These are phyloP conservation scores for Eulithis testata DNA, from an alignment of 2,888 invertebrate genomes.

Conservation along the genomic window DNA sequence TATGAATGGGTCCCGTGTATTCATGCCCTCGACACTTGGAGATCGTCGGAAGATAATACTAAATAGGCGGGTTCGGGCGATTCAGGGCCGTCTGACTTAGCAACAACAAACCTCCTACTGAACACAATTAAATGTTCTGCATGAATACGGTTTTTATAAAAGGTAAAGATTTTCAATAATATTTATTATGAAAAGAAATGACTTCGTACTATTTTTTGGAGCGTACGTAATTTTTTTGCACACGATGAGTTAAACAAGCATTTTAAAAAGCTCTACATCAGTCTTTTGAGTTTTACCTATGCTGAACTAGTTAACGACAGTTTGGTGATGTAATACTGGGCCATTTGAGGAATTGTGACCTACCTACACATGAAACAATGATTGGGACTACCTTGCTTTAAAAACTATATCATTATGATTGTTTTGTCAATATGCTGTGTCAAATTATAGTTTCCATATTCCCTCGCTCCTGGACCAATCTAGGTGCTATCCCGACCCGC, in stretches of 20 bases:
- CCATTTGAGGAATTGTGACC: too few relatives aligned
- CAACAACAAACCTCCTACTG: conserved; percentile 75
- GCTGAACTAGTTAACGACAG: too few relatives aligned
- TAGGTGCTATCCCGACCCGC: conserved; percentile 47
- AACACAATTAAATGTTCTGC: conserved; percentile 29
- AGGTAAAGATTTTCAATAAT: too few relatives aligned
- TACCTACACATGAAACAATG: too few relatives aligned
- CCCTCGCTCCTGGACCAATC: conserved; percentile 47
- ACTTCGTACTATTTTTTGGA: too few relatives aligned
- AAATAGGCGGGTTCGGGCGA: conserved; percentile 72
- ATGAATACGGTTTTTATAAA: not conserved
- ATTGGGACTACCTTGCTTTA: not conserved
- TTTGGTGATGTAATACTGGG: too few relatives aligned
- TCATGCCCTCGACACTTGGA: conserved; percentile 71
- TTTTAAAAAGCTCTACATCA: too few relatives aligned
- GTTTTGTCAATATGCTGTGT: conserved; percentile 11
- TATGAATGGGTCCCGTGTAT: conserved; percentile 77
- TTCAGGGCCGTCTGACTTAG: conserved; percentile 64
- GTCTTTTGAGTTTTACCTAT: too few relatives aligned
- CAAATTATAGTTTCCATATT: conserved; percentile 31
- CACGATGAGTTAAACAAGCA: too few relatives aligned
- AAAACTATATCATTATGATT: not conserved
- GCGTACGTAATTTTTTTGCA: too few relatives aligned
- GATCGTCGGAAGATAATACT: conserved; percentile 78
- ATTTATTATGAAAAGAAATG: too few relatives aligned